Evolutionary conservation across 2,113 vertebrate genomes (phyloP).

Genomic region (Enhydra lutris): DNA sequence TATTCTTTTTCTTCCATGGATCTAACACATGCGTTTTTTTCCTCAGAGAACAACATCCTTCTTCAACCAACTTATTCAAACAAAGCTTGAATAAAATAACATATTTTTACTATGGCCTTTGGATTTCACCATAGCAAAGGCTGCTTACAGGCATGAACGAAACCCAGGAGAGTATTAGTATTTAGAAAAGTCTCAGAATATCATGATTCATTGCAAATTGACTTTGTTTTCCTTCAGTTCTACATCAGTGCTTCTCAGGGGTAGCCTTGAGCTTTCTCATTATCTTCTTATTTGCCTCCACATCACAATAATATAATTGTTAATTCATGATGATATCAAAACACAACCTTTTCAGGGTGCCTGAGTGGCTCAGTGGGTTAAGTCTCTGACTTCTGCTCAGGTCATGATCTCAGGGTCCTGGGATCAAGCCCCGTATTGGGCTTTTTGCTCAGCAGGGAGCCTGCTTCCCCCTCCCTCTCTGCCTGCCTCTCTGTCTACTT

Average conservation of each 20-base stretch:
- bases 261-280: neutral
- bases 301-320: neutral
- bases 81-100: neutral
- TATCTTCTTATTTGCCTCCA: neutral
- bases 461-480: too few species aligned
- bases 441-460: too few species aligned
- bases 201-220: neutral
- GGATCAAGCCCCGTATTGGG: too few species aligned
- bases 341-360: too few species aligned
- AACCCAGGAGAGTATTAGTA: neutral
- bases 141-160: neutral
- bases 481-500: too few species aligned
- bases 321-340: neutral
- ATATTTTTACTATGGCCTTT: neutral
- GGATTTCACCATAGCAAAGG: neutral
- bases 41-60: neutral
- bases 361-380: too few species aligned
- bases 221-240: neutral
- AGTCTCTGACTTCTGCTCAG: too few species aligned
- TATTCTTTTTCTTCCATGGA: neutral
- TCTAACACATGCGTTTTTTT: neutral
- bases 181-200: neutral
- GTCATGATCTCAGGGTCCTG: too few species aligned
- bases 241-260: neutral
- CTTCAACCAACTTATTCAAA: slow-evolving; percentile 6